phyloP scores from a whole-genome alignment of 1,140 invertebrate genomes.

The Cydia fagiglandana region DNA sequence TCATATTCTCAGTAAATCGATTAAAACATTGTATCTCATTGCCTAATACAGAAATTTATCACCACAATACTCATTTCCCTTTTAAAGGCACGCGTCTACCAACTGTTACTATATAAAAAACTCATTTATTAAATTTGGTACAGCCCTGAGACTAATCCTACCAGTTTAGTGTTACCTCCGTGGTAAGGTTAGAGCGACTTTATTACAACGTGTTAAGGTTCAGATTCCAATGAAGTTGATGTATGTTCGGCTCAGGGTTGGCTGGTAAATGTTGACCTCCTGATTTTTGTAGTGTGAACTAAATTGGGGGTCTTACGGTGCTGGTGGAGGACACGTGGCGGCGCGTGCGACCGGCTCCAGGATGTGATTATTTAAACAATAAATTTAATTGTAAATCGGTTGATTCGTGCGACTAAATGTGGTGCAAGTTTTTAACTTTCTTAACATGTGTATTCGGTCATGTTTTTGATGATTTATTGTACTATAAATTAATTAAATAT shows the following conservation, averaged over 20 bases:
- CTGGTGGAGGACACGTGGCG: conserved; percentile 33
- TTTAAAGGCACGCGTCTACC: conserved; percentile 34
- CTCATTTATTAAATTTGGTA: conserved; percentile 39
- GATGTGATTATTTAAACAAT: conserved; percentile 67
- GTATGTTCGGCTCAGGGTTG: background rate
- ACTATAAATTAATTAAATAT: too few species aligned
- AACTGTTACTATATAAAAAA: conserved; percentile 40
- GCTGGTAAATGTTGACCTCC: conserved; percentile 4
- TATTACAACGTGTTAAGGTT: background rate
- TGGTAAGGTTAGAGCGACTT: background rate
- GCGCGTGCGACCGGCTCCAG: conserved; percentile 46
- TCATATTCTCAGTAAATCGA: conserved; percentile 29
- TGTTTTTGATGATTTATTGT: too few species aligned
- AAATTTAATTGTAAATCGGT: conserved; percentile 66
- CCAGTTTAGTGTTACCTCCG: conserved; percentile 34
- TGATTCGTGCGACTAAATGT: conserved; percentile 23
- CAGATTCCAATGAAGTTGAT: background rate
- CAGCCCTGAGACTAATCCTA: conserved; percentile 34
- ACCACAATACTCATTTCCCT: conserved; percentile 28
- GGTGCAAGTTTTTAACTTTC: background rate
- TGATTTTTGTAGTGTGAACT: conserved; percentile 8
- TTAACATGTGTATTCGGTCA: background rate
- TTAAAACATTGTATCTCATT: conserved; percentile 30
- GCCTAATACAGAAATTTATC: conserved; percentile 31
- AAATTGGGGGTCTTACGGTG: conserved; percentile 9